These are phyloP conservation scores for Leptinotarsa texana DNA, from an alignment of 1,140 invertebrate genomes.

Conservation along the genomic window DNA sequence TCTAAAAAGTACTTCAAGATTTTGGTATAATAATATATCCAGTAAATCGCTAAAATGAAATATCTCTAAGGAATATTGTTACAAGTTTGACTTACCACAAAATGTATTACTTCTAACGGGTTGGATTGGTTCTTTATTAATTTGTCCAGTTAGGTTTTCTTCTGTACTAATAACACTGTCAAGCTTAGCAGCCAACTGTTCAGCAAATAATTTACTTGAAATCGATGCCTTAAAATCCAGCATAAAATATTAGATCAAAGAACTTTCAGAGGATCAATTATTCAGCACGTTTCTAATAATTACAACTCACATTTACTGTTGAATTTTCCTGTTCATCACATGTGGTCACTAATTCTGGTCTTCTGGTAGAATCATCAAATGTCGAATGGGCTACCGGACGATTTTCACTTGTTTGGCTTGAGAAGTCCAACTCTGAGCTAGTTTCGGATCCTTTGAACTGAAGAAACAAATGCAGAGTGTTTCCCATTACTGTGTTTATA, in stretches of 20 bases:
- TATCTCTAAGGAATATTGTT: neutral
- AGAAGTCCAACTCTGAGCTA: conserved; percentile 44
- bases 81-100: conserved; percentile 8
- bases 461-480: conserved; percentile 28
- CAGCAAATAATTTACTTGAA: conserved; percentile 58
- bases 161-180: conserved; percentile 55
- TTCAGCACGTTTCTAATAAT: neutral
- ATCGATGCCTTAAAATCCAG: conserved; percentile 34
- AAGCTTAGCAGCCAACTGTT: conserved; percentile 64
- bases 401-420: conserved; percentile 28
- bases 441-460: conserved; percentile 38
- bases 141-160: conserved; percentile 31
- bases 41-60: neutral
- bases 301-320: conserved; percentile 27
- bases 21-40: no score
- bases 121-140: conserved; percentile 47
- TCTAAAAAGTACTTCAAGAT: no score
- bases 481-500: conserved; percentile 20
- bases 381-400: conserved; percentile 43
- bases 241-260: neutral
- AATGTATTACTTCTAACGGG: conserved; percentile 17
- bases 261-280: neutral
- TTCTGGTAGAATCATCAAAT: conserved; percentile 37
- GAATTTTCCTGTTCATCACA: conserved; percentile 27
- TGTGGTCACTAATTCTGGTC: conserved; percentile 25